Conservation (phyloP, 1,140 invertebrate genomes). For the Bombyx mandarina region DNA sequence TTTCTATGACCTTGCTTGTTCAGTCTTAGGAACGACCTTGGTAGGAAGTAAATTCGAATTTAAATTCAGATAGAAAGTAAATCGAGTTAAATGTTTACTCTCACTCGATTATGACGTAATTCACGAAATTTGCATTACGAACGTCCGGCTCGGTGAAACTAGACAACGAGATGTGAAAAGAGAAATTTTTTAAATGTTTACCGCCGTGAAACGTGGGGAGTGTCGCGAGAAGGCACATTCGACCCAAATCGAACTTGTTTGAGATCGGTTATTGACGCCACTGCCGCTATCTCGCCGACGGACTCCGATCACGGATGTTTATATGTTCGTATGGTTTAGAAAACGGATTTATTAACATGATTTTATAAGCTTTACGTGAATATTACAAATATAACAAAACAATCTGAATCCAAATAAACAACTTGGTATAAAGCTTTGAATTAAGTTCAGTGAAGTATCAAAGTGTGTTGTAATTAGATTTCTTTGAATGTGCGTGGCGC, state of each 20-base stretch:
- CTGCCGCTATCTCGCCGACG: conserved; percentile 7
- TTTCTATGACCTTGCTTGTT: conserved; percentile 58
- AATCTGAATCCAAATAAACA: too few species aligned
- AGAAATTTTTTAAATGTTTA: conserved; percentile 66
- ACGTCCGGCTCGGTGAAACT: conserved; percentile 57
- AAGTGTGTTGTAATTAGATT: conserved; percentile 44
- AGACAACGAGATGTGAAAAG: conserved; percentile 67
- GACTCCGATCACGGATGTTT: conserved; percentile 31
- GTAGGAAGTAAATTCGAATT: conserved; percentile 18
- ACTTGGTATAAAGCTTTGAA: too few species aligned
- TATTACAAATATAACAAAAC: too few species aligned
- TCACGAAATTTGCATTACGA: conserved; percentile 46
- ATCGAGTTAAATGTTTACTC: conserved; percentile 49
- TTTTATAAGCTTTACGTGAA: too few species aligned
- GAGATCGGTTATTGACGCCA: conserved; percentile 25
- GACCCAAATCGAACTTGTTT: conserved; percentile 62
- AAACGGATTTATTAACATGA: too few species aligned
- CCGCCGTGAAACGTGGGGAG: conserved; percentile 61
- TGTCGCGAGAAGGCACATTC: conserved; percentile 50
- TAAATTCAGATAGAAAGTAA: conserved; percentile 49
- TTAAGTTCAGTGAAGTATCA: too few species aligned
- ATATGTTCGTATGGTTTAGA: conserved; percentile 6
- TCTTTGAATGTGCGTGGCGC: conserved; percentile 41
- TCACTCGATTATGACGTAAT: conserved; percentile 52
- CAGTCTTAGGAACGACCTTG: conserved; percentile 41